A percentile compares a stretch with the other conserved stretches of the same genome.
phyloP scores from a whole-genome alignment of 2,797 vertebrate genomes.

The Pelobates cultripes region DNA sequence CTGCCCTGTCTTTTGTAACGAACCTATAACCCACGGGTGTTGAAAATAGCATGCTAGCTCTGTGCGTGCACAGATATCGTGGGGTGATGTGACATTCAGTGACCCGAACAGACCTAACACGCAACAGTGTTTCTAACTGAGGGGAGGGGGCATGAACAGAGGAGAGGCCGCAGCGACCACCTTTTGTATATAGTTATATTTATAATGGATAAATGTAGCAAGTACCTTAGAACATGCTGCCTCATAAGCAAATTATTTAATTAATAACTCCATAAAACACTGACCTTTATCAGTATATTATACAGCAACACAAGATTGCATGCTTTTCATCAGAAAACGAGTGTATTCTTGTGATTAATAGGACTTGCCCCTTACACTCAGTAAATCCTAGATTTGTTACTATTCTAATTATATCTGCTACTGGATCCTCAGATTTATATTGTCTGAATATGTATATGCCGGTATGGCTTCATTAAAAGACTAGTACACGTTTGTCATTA shows the following conservation, averaged over 20 bases:
- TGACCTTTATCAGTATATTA: neutral
- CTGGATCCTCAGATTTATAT: neutral
- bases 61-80: conserved; percentile 40
- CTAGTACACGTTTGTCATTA: too few species aligned
- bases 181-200: neutral
- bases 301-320: neutral
- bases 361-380: neutral
- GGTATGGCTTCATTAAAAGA: neutral
- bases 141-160: neutral
- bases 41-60: conserved; percentile 34
- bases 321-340: neutral
- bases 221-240: neutral
- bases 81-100: conserved; percentile 49
- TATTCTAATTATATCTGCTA: neutral
- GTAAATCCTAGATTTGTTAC: neutral
- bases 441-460: neutral
- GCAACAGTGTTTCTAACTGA: conserved; percentile 26
- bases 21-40: conserved; percentile 1
- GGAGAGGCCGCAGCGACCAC: neutral
- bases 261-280: neutral
- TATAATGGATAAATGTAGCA: neutral
- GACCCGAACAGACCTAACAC: conserved; percentile 49
- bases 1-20: neutral
- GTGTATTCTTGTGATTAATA: neutral
- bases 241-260: neutral